Conservation (phyloP, 2,113 vertebrate genomes). For the Phalacrocorax brasilianus region DNA sequence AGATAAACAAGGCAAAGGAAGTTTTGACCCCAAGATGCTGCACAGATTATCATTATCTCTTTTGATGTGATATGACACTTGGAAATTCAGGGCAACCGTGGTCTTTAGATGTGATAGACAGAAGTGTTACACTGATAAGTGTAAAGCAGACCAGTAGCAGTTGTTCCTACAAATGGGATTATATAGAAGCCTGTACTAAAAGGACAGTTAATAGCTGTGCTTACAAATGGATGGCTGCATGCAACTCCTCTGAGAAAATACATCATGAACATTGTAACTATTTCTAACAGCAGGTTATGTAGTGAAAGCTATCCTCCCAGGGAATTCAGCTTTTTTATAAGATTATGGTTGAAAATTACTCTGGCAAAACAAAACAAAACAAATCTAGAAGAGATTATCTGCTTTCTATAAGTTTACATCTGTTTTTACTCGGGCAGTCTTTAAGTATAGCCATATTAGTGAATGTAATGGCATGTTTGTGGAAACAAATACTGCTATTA, state of each 20-base stretch:
- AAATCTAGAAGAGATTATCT: neutral
- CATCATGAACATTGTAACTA: neutral
- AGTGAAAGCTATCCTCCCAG: neutral
- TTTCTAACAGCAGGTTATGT: slow-evolving; percentile 28
- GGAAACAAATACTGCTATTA: slow-evolving; percentile 63
- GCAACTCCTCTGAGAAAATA: neutral
- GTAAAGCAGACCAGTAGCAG: neutral
- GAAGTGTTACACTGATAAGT: neutral
- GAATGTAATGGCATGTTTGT: slow-evolving; percentile 40
- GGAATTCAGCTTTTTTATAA: neutral
- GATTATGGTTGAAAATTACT: slow-evolving; percentile 16
- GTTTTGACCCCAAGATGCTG: neutral
- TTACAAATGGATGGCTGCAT: slow-evolving; percentile 7
- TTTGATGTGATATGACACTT: neutral
- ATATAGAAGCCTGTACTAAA: neutral
- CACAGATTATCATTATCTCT: neutral
- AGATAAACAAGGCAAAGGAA: neutral
- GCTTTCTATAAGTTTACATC: neutral
- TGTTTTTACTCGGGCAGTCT: neutral
- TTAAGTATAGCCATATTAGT: slow-evolving; percentile 24
- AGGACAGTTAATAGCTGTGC: slow-evolving; percentile 3
- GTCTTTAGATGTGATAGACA: neutral
- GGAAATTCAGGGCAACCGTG: neutral
- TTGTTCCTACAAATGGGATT: neutral
- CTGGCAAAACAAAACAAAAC: neutral